Conservation (phyloP, 2,888 invertebrate species). For the Melanchra persicariae region DNA sequence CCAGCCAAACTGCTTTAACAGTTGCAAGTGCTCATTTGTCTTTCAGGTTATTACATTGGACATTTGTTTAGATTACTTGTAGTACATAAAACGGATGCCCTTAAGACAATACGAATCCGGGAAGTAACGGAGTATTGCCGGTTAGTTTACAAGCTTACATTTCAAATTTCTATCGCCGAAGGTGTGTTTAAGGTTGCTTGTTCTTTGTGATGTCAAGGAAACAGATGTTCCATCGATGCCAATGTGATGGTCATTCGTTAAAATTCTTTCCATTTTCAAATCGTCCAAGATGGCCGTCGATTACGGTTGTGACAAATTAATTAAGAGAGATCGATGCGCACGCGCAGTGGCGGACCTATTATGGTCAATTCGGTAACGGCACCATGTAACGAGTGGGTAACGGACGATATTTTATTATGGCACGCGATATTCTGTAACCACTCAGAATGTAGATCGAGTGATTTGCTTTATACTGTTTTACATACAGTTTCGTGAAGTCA, state of each 20-base stretch:
- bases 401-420: constrained; percentile 75
- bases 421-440: constrained; percentile 77
- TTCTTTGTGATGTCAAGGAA: constrained; percentile 24
- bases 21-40: constrained; percentile 44
- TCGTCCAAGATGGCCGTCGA: constrained; percentile 38
- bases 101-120: constrained; percentile 63
- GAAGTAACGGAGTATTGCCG: constrained; percentile 63
- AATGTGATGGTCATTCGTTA: constrained; percentile 2
- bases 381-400: constrained; percentile 75
- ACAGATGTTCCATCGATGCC: constrained; percentile 7
- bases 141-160: constrained; percentile 47
- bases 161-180: constrained; percentile 52
- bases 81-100: constrained; percentile 61
- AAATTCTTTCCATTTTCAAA: constrained; percentile 41
- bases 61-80: constrained; percentile 34
- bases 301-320: constrained; percentile 72
- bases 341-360: constrained; percentile 71
- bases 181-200: constrained; percentile 29
- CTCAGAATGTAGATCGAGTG: constrained; percentile 57
- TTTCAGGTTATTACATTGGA: constrained; percentile 27
- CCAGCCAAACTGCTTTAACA: constrained; percentile 46
- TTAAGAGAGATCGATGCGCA: constrained; percentile 75
- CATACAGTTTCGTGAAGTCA: constrained; percentile 56
- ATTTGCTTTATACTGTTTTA: constrained; percentile 59
- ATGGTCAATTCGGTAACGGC: constrained; percentile 86